Base-by-base conservation (phyloP, 2,113 vertebrate species). In the Asarcornis scutulata region DNA sequence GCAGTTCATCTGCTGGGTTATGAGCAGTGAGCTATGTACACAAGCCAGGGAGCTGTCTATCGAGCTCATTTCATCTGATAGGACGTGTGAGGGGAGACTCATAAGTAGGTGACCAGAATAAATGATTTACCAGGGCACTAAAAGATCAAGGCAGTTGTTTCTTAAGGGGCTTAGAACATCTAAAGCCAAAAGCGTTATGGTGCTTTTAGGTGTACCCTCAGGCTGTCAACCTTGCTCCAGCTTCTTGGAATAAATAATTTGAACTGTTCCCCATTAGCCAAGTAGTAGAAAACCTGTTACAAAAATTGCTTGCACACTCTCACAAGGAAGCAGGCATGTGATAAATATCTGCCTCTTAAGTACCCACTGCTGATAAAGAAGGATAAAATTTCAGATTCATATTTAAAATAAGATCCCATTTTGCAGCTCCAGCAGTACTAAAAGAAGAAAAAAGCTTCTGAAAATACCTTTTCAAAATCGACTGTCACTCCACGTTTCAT, bases 101-200 rank as follows among this genome's bases (percentile, higher is more conserved):
- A 1, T 62, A 66, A 91, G 75, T 22, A 42, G 69, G 78, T 46
- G 74, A 96, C 72, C 78, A 88, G 67, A 89, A 96, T 71, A 88
- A 94, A 90, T 84, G 59, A 95, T 97, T 97, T 94, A 97, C 94
- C 83, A 87, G 83, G 72, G 83, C 91, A 76, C 95, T 97, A 93
- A 93, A 96, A 96, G 89, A 97, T 92, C 89, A 95, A 97, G 89
- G 92, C 36, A 58, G 21, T 26, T 85, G 18, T 55, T 91, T 83
- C 64, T 34, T 67, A 90, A 91, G 42, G 67, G 92, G 89, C 72
- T 96, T 76, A 23, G 63, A 92, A 68, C 50, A 91, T 66, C 89
- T 93, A 83, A 92, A 93, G 69, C 59, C 69, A 38, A 2, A 91
- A 83, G 68, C 56, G 77, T 73, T 90, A 22, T 9, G 12, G 48